Conservation (phyloP, 2,113 vertebrate genomes). For the Halichoerus grypus region DNA sequence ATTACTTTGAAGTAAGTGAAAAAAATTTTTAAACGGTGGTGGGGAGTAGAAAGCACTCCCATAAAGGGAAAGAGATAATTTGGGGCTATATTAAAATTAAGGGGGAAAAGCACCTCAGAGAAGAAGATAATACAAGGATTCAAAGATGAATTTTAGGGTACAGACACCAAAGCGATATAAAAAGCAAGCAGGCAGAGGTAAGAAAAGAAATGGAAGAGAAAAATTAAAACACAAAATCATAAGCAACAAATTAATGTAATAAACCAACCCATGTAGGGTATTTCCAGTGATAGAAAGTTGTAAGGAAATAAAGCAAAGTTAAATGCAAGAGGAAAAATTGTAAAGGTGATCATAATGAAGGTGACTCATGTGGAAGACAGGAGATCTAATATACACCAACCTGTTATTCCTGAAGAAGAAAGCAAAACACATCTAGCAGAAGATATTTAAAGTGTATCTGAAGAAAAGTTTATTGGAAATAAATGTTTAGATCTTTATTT, state of each 20-base stretch:
- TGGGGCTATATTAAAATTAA: not conserved
- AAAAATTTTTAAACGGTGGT: not conserved
- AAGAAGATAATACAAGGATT: conserved; percentile 12
- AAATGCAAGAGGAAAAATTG: conserved; percentile 34
- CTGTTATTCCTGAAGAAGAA: conserved; percentile 15
- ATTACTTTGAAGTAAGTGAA: conserved; percentile 26
- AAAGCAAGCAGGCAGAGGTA: not conserved
- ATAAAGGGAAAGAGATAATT: not conserved
- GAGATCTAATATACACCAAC: not conserved
- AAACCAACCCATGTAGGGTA: not conserved
- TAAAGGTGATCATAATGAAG: conserved; percentile 18
- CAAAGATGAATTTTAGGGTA: conserved; percentile 14
- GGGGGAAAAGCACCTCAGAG: not conserved
- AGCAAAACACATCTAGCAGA: not conserved
- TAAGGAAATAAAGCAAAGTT: conserved; percentile 41
- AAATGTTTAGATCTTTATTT: conserved; percentile 9
- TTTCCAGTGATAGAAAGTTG: not conserved
- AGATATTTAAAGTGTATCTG: conserved; percentile 20
- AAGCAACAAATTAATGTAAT: not conserved
- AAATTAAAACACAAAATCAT: conserved; percentile 3
- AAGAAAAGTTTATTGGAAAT: conserved; percentile 43
- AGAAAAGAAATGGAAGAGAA: conserved; percentile 43
- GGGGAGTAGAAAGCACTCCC: not conserved
- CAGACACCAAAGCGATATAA: not conserved
- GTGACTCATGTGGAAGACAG: not conserved